Evolutionary conservation across 2,113 vertebrate genomes (phyloP).

Genomic region (Castor canadensis): DNA sequence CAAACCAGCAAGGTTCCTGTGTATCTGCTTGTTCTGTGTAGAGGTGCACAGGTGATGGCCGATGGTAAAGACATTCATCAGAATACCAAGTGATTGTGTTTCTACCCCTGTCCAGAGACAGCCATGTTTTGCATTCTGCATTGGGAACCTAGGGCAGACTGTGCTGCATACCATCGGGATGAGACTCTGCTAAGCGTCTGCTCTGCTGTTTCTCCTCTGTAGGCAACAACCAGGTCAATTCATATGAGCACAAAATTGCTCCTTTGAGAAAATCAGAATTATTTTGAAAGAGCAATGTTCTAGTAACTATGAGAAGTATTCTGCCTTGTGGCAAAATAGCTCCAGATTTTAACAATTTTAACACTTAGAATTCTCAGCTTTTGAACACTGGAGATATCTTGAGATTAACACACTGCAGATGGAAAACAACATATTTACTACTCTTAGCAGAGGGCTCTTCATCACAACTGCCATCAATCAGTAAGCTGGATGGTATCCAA

Average conservation of each 20-base stretch:
- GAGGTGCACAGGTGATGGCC: not conserved
- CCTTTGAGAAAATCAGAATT: conserved; percentile 60
- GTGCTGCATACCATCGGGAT: not conserved
- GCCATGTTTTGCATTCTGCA: not conserved
- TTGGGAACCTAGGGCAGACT: not conserved
- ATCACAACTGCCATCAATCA: not conserved
- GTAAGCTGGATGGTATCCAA: not conserved
- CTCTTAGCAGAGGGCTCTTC: not conserved
- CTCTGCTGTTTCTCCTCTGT: not conserved
- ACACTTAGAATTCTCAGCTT: conserved; percentile 64
- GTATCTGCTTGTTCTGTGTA: not conserved
- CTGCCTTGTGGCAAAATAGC: conserved; percentile 42
- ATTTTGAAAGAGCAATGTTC: conserved; percentile 48
- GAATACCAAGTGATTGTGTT: not conserved
- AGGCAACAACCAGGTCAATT: not conserved
- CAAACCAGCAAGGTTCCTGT: not conserved
- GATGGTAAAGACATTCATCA: not conserved
- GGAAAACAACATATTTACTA: conserved; percentile 64
- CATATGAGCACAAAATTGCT: not conserved
- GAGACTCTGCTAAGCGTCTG: not conserved
- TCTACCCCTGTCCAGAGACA: not conserved
- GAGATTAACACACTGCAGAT: conserved; percentile 47
- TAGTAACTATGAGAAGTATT: conserved; percentile 26
- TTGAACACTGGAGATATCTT: conserved; percentile 39
- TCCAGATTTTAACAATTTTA: conserved; percentile 57